These are phyloP conservation scores for Palythoa heliodiscus DNA, from an alignment of 92 coral and sea anemone genomes.

Conservation along the genomic window DNA sequence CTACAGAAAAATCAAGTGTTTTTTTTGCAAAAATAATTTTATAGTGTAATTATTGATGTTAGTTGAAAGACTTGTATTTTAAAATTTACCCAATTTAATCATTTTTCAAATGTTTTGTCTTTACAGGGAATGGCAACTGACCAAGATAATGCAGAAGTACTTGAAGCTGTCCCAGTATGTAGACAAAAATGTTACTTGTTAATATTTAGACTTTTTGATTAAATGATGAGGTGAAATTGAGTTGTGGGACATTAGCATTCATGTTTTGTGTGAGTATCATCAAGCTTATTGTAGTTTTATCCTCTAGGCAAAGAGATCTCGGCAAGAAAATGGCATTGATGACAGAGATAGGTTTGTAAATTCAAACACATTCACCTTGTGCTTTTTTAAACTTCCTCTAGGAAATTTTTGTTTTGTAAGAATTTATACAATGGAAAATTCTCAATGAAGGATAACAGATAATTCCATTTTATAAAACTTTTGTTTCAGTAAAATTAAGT, in stretches of 20 bases:
- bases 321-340: constrained; percentile 77
- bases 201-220: background rate
- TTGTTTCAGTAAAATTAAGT: background rate
- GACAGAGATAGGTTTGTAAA: constrained; percentile 78
- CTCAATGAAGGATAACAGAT: background rate
- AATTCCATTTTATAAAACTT: background rate
- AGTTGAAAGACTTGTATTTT: background rate
- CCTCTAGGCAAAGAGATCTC: constrained; percentile 85
- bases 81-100: background rate
- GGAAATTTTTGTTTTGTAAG: background rate
- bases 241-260: constrained; percentile 2
- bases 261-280: constrained; percentile 12
- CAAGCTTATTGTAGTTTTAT: constrained; percentile 12
- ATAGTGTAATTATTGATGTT: background rate
- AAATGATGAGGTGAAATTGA: background rate
- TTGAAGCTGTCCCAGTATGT: constrained; percentile 86
- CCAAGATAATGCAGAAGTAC: constrained; percentile 80
- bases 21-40: background rate
- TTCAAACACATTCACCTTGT: constrained; percentile 24
- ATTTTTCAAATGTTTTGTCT: background rate
- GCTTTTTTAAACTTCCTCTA: constrained; percentile 33
- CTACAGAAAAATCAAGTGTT: background rate
- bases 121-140: constrained; percentile 87
- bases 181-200: constrained; percentile 28
- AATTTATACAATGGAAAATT: constrained; percentile 14